These are phyloP conservation scores for Drosophila asahinai DNA, from an alignment of 1,140 invertebrate species.

Conservation along the genomic window DNA sequence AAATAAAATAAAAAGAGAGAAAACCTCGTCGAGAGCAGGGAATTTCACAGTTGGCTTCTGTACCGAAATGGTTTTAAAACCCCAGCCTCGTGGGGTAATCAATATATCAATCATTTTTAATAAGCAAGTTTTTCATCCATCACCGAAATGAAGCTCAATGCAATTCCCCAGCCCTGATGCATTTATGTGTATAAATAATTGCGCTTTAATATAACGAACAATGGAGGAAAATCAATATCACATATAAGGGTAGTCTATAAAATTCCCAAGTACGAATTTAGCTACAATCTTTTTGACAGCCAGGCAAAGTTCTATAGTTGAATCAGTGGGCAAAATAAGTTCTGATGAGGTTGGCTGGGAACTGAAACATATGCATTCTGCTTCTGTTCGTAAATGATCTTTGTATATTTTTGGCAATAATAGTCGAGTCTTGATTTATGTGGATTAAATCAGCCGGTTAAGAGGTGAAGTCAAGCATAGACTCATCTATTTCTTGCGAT, in stretches of 20 bases:
- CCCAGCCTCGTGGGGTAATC: conserved; percentile 1
- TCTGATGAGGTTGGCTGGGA: neutral
- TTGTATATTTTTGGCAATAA: neutral
- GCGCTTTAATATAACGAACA: neutral
- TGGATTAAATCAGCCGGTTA: neutral
- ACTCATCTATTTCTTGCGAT: neutral
- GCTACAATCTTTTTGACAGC: too few relatives aligned
- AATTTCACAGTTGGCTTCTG: conserved; percentile 5
- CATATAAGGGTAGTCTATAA: neutral
- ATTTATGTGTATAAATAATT: neutral
- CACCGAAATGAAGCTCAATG: neutral
- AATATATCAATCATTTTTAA: conserved; percentile 32
- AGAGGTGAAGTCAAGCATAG: neutral
- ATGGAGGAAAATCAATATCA: neutral
- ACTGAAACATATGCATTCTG: neutral
- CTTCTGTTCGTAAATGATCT: neutral
- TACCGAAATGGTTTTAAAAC: neutral
- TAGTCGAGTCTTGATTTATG: neutral
- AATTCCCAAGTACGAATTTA: too few relatives aligned
- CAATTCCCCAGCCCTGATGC: neutral
- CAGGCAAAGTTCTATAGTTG: too few relatives aligned
- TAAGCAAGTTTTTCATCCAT: conserved; percentile 13
- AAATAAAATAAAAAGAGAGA: neutral
- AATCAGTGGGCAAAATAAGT: too few relatives aligned
- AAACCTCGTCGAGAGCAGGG: neutral